phyloP scores from a whole-genome alignment of 1,140 invertebrate species.

The Mercenaria mercenaria region DNA sequence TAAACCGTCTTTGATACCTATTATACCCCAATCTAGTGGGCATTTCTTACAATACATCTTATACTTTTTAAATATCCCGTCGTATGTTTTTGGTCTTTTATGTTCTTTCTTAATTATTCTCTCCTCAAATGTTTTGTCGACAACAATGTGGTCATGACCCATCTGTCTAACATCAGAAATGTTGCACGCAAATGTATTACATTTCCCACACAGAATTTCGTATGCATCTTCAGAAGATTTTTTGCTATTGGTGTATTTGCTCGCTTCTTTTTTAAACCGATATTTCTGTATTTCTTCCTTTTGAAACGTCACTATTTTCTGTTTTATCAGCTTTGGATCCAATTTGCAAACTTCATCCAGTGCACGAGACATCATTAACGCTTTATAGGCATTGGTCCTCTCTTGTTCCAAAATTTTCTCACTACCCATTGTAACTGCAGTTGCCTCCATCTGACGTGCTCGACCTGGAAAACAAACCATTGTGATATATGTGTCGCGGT shows the following conservation, averaged over 20 bases:
- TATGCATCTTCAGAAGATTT: neutral
- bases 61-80: constrained; percentile 1
- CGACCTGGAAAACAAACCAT: constrained; percentile 14
- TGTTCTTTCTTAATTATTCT: constrained; percentile 27
- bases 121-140: neutral
- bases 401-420: constrained; percentile 26
- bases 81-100: neutral
- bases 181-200: neutral
- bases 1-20: neutral
- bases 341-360: neutral
- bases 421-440: neutral
- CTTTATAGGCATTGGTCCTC: constrained; percentile 27
- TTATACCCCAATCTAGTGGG: constrained; percentile 26
- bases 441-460: neutral
- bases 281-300: constrained; percentile 25
- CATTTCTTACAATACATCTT: constrained; percentile 47
- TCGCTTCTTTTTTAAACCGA: neutral
- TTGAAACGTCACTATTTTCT: neutral
- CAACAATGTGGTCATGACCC: neutral
- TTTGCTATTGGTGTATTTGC: neutral
- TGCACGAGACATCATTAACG: constrained; percentile 20
- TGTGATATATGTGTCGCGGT: neutral
- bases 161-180: constrained; percentile 27
- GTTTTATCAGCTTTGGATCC: neutral
- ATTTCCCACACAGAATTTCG: constrained; percentile 7